Evolutionary conservation across 1,140 invertebrate species (phyloP).

Genomic region (Leucophenga varia): DNA sequence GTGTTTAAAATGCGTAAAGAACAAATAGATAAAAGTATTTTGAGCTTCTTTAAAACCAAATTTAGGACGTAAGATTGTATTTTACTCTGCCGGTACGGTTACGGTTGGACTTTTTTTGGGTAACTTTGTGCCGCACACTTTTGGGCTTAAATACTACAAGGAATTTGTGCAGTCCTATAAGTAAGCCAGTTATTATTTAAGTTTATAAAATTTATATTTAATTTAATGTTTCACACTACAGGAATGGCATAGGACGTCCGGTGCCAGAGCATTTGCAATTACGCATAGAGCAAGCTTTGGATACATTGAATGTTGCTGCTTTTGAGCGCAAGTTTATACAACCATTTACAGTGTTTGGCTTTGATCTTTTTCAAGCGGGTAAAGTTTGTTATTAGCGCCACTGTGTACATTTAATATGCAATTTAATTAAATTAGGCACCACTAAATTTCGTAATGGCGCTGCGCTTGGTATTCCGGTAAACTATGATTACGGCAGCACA

Average conservation of each 20-base stretch:
- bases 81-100: conserved; percentile 32
- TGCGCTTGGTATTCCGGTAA: conserved; percentile 66
- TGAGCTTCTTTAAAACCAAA: conserved; percentile 34
- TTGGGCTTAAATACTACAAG: conserved; percentile 59
- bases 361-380: conserved; percentile 61
- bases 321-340: conserved; percentile 52
- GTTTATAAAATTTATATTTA: not conserved
- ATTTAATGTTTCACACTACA: conserved; percentile 21
- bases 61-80: conserved; percentile 26
- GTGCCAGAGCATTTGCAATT: conserved; percentile 51
- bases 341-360: conserved; percentile 66
- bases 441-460: conserved; percentile 57
- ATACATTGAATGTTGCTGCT: conserved; percentile 58
- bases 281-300: conserved; percentile 58
- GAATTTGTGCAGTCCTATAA: conserved; percentile 60
- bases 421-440: conserved; percentile 37
- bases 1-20: conserved; percentile 1
- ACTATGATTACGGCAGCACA: conserved; percentile 60
- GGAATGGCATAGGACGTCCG: conserved; percentile 56
- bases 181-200: conserved; percentile 42
- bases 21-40: conserved; percentile 20
- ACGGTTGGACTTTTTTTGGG: conserved; percentile 33
- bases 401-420: conserved; percentile 8
- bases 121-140: conserved; percentile 58
- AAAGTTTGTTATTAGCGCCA: not conserved